Conservation (phyloP, 2,113 vertebrate species). For the Varanus komodoensis region DNA sequence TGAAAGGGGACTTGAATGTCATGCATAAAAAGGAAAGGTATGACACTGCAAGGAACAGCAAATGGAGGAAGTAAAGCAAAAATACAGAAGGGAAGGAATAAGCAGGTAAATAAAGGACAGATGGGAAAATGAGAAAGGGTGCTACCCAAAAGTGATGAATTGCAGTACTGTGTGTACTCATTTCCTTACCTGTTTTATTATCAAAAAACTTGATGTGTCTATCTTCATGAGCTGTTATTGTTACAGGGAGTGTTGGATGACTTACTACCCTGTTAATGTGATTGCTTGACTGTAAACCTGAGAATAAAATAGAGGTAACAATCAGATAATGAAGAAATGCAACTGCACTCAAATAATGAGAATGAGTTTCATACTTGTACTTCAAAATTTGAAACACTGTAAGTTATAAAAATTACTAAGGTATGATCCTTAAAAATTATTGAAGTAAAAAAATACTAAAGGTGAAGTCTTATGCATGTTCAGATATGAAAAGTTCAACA, state of each 20-base stretch:
- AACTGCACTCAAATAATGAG: not conserved
- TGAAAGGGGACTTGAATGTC: not conserved
- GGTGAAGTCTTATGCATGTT: too few species aligned
- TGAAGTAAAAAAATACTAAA: too few species aligned
- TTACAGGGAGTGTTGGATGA: conserved; percentile 97
- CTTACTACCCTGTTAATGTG: conserved; percentile 98
- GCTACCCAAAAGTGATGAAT: not conserved
- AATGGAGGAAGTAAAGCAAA: not conserved
- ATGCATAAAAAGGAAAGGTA: not conserved
- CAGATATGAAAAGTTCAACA: too few species aligned
- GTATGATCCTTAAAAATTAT: too few species aligned
- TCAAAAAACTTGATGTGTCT: conserved; percentile 98
- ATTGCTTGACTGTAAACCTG: conserved; percentile 86
- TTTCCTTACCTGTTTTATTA: conserved; percentile 94
- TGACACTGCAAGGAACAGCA: not conserved
- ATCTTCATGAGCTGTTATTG: conserved; percentile 97
- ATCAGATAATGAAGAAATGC: conserved; percentile 13
- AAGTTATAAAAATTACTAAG: not conserved
- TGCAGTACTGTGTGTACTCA: not conserved
- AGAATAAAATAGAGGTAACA: conserved; percentile 43
- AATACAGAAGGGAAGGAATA: not conserved
- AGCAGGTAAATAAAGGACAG: not conserved
- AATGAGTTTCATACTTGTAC: not conserved
- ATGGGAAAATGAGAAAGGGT: not conserved
- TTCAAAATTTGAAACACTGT: not conserved